Evolutionary conservation across 2,888 invertebrate species (phyloP).

Genomic region (Stictocephala bisonia): DNA sequence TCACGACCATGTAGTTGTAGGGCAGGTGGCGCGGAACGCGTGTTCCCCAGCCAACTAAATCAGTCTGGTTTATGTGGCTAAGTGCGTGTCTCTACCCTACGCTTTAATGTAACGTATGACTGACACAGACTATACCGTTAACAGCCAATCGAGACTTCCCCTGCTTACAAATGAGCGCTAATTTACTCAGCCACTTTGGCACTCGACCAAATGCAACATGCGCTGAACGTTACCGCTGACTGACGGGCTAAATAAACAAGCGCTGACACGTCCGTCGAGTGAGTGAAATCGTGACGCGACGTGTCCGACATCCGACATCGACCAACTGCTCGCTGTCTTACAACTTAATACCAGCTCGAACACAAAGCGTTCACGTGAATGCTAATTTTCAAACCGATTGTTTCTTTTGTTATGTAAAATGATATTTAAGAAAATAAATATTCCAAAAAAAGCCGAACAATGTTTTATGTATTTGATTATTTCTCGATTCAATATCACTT

Average conservation of each 20-base stretch:
- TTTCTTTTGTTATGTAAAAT: no score
- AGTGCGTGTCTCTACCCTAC: slow-evolving; percentile 15
- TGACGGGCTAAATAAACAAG: slow-evolving; percentile 15
- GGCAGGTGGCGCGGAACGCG: not conserved
- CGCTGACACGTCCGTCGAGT: not conserved
- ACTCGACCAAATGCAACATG: not conserved
- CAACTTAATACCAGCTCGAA: not conserved
- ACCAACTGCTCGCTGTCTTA: not conserved
- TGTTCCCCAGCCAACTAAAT: not conserved
- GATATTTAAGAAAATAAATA: no score
- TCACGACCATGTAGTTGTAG: not conserved
- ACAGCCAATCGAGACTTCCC: slow-evolving; percentile 32
- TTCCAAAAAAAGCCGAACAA: no score
- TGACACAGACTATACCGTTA: slow-evolving; percentile 29
- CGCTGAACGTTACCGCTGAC: slow-evolving; percentile 14
- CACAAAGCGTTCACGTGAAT: no score
- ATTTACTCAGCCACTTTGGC: slow-evolving; percentile 32
- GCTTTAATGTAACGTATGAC: slow-evolving; percentile 12
- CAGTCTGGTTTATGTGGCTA: slow-evolving; percentile 21
- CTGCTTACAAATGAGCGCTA: slow-evolving; percentile 35
- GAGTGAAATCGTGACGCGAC: not conserved
- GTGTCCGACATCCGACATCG: not conserved
- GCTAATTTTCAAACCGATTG: no score
- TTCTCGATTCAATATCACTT: no score
- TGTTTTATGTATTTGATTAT: no score